Base-by-base conservation (phyloP, 2,113 vertebrate species). In the Arenaria interpres region DNA sequence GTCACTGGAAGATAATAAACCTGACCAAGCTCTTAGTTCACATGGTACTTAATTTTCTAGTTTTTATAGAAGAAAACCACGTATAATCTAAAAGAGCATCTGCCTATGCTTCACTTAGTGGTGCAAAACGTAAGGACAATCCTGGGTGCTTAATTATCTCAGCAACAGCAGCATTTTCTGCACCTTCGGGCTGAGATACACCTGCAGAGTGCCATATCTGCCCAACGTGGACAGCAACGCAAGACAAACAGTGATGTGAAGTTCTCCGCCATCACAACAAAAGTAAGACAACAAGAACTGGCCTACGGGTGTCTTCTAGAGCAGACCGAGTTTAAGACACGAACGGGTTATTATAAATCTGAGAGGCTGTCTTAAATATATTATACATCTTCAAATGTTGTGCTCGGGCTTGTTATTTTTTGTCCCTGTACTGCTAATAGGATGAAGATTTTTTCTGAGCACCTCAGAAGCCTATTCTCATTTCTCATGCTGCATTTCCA, bases 401-500 rank as follows among this genome's bases (percentile, higher is more conserved):
- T 78, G 66, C 81, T 59, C 71, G 45, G 43, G 30, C 84, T 95
- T 59, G 54, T 45, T 48, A 89, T 90, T 94, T 98, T 96, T 89
- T 97, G 93, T 95, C 97, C 97, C 97, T 84, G 14, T 14, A 23
- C 59, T 45, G 48, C 69, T 98, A 98, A 97, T 94, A 95, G 94
- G 96, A 98, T 96, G 96, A 98, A 97, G 85, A 91, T 48, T 85
- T 51, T 45, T 41, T 60, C 32, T 85, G 74, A 95, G 90, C 78
- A 79, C 88, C 91, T 94, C 77, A 28, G 95, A 69, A 98, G 89
- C 71, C 53, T 56, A 73, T 96, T 96, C 95, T 97, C 96, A 97
- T 97, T 98, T 96, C 97, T 97, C 96, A 93, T 97, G 97, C 91
- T 95, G 64, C 96, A 96, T 98, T 98, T 98, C 96, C 83, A 96